Base-by-base conservation (phyloP, 2,797 vertebrate species). In the Silurus lanzhouensis region DNA sequence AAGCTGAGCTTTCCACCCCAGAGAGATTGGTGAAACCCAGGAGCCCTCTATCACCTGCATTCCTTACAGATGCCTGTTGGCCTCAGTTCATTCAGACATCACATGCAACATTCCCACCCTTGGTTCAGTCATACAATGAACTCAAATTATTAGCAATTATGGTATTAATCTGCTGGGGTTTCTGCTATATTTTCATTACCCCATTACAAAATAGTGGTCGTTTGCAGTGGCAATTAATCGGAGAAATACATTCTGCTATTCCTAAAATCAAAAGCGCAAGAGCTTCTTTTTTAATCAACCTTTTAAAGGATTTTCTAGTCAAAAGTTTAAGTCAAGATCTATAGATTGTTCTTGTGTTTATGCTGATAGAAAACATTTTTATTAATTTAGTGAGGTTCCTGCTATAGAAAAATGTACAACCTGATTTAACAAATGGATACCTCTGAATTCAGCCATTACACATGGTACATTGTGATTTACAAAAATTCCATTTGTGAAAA, bases 51-150 rank as follows among this genome's bases (percentile, higher is more conserved):
- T 58, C 75, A 77, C 25, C 46, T 22, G 17, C 4, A 25, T 76
- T 52, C 57, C 71, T 77, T n/a, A 72, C 20, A 74, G 25, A 81
- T 85, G 44, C 13, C 46, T 79, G 57, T 82, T 86, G 77, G 52
- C 57, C 31, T 20, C 79, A 74, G 84, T 85, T 66, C 38, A 27
- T 57, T 86, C 74, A 84, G 72, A 82, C 48, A 25, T 63, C 55
- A 27, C 22, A 58, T 60, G 58, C 13, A 66, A 68, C 70, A 46
- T 83, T 57, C 72, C 60, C 70, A 74, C 68, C 20, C 48, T 58
- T 27, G 22, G 3, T 5, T 58, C 20, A 38, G 27, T 20, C 27
- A 13, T 75, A 75, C 14, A 75, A 75, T 48, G 2, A 46, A 75
- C 52, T 17, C 5, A 78, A 22, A 22, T 10, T 68, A 25, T 22